A percentile compares a stretch with the other conserved stretches of the same genome.
These are phyloP conservation scores for Bolinopsis microptera DNA, from an alignment of 37 sponge, comb jelly and placozoan genomes.

Conservation along the genomic window DNA sequence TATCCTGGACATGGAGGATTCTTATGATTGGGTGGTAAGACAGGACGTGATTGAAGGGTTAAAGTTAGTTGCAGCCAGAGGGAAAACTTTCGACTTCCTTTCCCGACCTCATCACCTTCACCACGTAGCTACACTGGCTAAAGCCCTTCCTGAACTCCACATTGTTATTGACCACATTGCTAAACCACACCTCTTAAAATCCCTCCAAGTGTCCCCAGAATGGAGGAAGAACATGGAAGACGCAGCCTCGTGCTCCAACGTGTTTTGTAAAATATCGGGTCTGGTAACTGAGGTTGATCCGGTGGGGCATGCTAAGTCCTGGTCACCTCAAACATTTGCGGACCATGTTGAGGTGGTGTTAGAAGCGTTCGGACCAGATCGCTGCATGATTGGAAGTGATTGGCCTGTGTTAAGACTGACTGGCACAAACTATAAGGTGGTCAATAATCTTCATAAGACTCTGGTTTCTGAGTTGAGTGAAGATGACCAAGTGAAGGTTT, in stretches of 20 bases:
- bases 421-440: not conserved
- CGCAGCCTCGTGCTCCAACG: constrained; percentile 32
- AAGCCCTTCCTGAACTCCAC: not conserved
- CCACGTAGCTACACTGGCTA: not conserved
- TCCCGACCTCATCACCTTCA: constrained; percentile 49
- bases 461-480: not conserved
- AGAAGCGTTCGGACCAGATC: not conserved
- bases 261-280: constrained; percentile 36
- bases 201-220: not conserved
- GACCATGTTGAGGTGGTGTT: constrained; percentile 24
- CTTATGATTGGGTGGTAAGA: constrained; percentile 19
- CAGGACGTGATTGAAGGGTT: constrained; percentile 22
- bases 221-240: constrained; percentile 35
- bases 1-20: constrained; percentile 11
- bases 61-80: constrained; percentile 32
- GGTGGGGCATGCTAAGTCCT: not conserved
- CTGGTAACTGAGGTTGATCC: constrained; percentile 62
- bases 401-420: constrained; percentile 42
- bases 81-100: constrained; percentile 9
- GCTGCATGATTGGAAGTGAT: constrained; percentile 60
- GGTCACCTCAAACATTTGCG: not conserved
- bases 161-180: constrained; percentile 61
- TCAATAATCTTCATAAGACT: not conserved
- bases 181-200: constrained; percentile 4
- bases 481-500: not conserved